Evolutionary conservation across 2,888 invertebrate species (phyloP).

Genomic region (Caenorhabditis sulstoni): DNA sequence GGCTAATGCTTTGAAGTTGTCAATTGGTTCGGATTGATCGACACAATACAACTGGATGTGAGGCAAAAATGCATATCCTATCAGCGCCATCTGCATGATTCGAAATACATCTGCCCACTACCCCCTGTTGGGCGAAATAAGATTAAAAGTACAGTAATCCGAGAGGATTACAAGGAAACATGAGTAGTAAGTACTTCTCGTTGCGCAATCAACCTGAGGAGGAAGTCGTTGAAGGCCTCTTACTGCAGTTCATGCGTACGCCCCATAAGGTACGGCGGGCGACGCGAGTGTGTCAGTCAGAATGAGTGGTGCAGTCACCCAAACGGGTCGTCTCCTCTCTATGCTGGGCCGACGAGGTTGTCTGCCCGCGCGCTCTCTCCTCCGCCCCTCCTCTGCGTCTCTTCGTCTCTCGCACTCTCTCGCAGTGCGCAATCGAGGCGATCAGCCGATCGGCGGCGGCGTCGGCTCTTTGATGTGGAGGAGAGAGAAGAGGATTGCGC

Average conservation of each 20-base stretch:
- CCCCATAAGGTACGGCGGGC: slow-evolving; percentile 41
- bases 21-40: too few species aligned
- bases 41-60: too few species aligned
- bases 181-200: neutral
- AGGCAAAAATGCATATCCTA: too few species aligned
- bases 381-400: slow-evolving; percentile 1
- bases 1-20: too few species aligned
- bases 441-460: slow-evolving; percentile 50
- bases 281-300: slow-evolving; percentile 16
- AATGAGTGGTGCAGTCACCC: slow-evolving; percentile 35
- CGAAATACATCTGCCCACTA: too few species aligned
- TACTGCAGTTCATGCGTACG: slow-evolving; percentile 16
- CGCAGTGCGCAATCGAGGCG: slow-evolving; percentile 2
- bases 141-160: neutral
- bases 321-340: slow-evolving; percentile 19
- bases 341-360: slow-evolving; percentile 26
- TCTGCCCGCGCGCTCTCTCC: neutral
- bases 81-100: too few species aligned
- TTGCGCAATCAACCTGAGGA: slow-evolving; percentile 37
- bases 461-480: slow-evolving; percentile 36
- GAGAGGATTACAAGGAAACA: neutral
- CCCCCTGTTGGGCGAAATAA: too few species aligned
- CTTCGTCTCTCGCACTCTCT: slow-evolving; percentile 25
- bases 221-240: slow-evolving; percentile 3
- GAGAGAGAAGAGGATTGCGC: slow-evolving; percentile 22